Base-by-base conservation (phyloP, 2,888 invertebrate species). In the Agrilus cyanescens region DNA sequence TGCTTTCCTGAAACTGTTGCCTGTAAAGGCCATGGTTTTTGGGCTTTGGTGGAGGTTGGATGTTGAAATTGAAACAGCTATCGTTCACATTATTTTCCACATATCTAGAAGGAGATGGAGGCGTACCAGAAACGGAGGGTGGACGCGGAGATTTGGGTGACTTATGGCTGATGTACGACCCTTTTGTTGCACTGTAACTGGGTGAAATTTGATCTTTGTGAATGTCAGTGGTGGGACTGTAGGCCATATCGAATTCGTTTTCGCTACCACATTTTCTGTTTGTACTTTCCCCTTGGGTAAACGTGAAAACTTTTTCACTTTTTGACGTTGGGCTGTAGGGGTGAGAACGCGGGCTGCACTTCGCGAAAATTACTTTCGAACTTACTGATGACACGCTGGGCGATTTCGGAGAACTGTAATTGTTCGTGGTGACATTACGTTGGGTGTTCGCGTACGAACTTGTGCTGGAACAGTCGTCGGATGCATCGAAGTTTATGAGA, bases 1-100 rank as follows among this genome's bases (percentile, higher is more conserved):
- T 61, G 2, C 61, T 61, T 2, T 60, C 56, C 46, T 62, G 62
- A 41, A 60, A 64, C 38, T 61, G 56, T 35, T 62, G 58, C 6
- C 61, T 51, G 33, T 53, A 53, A 12, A 53, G 38, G 31, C 50
- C 43, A 25, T 44, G 49, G 29, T 47, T 32, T 49, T 57, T 58
- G 6, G 54, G 47, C 41, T 62, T 62, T 4, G 62, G 62, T 1
- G 63, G 65, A 10, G 60, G 58, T 34, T 63, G 57, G 15, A 64
- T 49, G 43, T 60, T 58, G 48, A 65, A 63, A 41, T 57, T 62
- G 45, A 58, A 59, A 10, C 25, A 25, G 25, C 25, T 25, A 4
- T 25, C 25, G 10, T 25, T 25, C 8, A 25, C 25, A 20, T 56
- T 49, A 42, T 62, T 61, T 25, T 25, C 25, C 8, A 10, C 10